Evolutionary conservation across 1,140 invertebrate species (phyloP).

Genomic region (Drosophila erecta): DNA sequence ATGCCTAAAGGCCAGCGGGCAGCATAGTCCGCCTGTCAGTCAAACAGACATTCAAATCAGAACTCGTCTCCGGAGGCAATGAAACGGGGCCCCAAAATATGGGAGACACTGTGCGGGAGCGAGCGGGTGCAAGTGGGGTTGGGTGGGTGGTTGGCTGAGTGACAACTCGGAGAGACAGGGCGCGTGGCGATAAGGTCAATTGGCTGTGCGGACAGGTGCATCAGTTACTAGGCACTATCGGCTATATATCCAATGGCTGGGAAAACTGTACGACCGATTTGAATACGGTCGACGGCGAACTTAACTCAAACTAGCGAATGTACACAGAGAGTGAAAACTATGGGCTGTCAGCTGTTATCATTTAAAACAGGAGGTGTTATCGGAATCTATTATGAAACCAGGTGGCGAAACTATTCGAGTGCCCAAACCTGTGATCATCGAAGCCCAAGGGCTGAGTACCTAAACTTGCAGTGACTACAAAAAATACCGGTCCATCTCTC

Average conservation of each 20-base stretch:
- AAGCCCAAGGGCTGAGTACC: slow-evolving; percentile 6
- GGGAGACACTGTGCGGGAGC: slow-evolving; percentile 28
- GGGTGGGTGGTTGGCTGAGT: slow-evolving; percentile 17
- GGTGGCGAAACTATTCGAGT: slow-evolving; percentile 11
- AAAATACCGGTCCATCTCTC: slow-evolving; percentile 61
- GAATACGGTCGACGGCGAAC: slow-evolving; percentile 13
- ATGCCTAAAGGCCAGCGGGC: slow-evolving; percentile 53
- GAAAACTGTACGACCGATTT: slow-evolving; percentile 43
- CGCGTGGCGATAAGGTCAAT: slow-evolving; percentile 65
- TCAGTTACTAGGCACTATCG: slow-evolving; percentile 49
- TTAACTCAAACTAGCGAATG: slow-evolving; percentile 7
- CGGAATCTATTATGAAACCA: slow-evolving; percentile 40
- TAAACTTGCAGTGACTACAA: slow-evolving; percentile 24
- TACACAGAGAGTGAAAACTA: slow-evolving; percentile 32
- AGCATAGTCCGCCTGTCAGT: slow-evolving; percentile 51
- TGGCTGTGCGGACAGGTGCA: slow-evolving; percentile 49
- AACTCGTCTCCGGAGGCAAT: slow-evolving; percentile 53
- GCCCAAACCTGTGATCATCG: slow-evolving; percentile 1
- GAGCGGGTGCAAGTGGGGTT: slow-evolving; percentile 32
- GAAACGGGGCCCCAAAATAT: slow-evolving; percentile 8
- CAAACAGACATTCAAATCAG: slow-evolving; percentile 68
- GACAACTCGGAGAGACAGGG: slow-evolving; percentile 45
- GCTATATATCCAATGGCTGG: slow-evolving; percentile 36
- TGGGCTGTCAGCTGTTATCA: slow-evolving; percentile 46
- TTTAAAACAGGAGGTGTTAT: slow-evolving; percentile 25